Evolutionary conservation across 2,797 vertebrate genomes (phyloP).

Genomic region (Phoxinus dragarum): DNA sequence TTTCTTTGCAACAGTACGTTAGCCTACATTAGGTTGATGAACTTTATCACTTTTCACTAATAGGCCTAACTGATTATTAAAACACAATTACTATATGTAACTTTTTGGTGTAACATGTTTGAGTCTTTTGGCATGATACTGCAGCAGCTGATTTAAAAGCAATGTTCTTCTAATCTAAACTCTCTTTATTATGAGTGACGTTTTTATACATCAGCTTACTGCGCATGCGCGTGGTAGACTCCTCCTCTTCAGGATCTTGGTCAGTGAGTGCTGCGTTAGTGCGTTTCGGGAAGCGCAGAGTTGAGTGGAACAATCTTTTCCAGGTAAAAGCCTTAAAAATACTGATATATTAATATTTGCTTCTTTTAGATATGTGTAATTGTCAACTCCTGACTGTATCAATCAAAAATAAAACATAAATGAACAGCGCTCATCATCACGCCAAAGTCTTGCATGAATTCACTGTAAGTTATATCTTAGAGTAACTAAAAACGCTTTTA

Average conservation of each 20-base stretch:
- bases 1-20: neutral
- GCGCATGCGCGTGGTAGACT: constrained; percentile 15
- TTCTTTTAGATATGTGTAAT: neutral
- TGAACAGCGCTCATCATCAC: neutral
- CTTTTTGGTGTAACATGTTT: neutral
- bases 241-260: constrained; percentile 3
- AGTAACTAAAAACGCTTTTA: neutral
- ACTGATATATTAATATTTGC: neutral
- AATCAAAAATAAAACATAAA: neutral
- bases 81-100: neutral
- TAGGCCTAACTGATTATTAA: neutral
- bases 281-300: neutral
- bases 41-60: neutral
- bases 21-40: neutral
- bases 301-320: neutral
- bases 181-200: neutral
- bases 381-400: neutral
- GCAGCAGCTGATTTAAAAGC: neutral
- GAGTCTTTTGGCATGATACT: neutral
- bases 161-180: neutral
- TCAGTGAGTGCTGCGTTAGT: neutral
- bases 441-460: neutral
- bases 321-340: constrained; percentile 16
- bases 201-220: neutral
- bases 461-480: neutral